phyloP scores from a whole-genome alignment of 1,140 invertebrate genomes.

The Drosophila lini region DNA sequence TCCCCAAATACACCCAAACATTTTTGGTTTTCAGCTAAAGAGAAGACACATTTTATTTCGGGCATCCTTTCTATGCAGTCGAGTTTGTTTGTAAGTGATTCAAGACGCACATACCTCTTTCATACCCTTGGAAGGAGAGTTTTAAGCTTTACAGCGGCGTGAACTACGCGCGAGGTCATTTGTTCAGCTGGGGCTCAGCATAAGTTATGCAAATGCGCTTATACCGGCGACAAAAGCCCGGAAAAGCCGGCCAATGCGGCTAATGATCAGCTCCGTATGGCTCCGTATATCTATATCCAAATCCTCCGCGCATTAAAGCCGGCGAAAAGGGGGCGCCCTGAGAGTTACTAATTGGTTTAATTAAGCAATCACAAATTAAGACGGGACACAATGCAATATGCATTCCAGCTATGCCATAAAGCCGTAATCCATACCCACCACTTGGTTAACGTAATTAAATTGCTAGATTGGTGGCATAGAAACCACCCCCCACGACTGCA shows the following conservation, averaged over 20 bases:
- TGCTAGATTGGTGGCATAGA: slow-evolving; percentile 6
- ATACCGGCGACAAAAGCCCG: slow-evolving; percentile 60
- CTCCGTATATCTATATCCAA: slow-evolving; percentile 4
- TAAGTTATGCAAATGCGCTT: slow-evolving; percentile 81
- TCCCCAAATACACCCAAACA: slow-evolving; percentile 5
- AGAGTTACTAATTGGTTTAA: slow-evolving; percentile 70
- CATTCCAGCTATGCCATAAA: slow-evolving; percentile 43
- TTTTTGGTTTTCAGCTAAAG: not conserved
- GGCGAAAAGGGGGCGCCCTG: not conserved
- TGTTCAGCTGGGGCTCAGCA: slow-evolving; percentile 13
- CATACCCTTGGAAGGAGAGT: slow-evolving; percentile 12
- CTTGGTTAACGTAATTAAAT: slow-evolving; percentile 53
- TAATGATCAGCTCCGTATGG: slow-evolving; percentile 49
- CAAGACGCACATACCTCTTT: not conserved
- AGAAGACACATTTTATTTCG: slow-evolving; percentile 1
- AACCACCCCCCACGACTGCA: not conserved
- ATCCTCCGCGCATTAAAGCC: slow-evolving; percentile 17
- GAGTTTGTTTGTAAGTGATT: not conserved
- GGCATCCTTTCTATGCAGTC: not conserved
- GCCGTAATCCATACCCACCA: slow-evolving; percentile 58
- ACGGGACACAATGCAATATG: slow-evolving; percentile 48
- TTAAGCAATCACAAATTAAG: slow-evolving; percentile 80
- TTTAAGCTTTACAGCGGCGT: slow-evolving; percentile 16
- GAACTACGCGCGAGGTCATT: slow-evolving; percentile 4
- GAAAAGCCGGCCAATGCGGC: slow-evolving; percentile 44